Conservation (phyloP, 2,113 vertebrate genomes). For the Manacus vitellinus region DNA sequence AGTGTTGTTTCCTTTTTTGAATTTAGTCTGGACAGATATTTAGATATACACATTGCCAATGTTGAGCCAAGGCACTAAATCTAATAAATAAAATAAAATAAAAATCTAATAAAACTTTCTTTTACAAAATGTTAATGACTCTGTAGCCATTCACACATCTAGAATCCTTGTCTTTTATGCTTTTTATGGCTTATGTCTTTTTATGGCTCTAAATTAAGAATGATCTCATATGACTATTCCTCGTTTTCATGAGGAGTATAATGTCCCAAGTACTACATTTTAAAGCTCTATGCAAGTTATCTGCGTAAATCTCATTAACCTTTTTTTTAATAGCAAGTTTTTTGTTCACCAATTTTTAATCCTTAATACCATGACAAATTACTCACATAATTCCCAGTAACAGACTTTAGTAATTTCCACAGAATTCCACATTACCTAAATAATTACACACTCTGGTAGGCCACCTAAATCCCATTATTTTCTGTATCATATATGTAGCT, state of each 20-base stretch:
- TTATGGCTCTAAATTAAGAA: background rate
- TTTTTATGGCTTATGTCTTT: too few species aligned
- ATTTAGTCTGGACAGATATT: background rate
- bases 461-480: background rate
- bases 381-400: background rate
- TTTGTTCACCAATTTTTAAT: background rate
- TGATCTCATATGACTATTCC: background rate
- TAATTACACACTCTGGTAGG: background rate
- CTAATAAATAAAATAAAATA: background rate
- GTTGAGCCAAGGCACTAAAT: background rate
- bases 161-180: background rate
- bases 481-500: background rate
- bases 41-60: background rate
- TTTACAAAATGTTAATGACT: background rate
- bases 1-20: background rate
- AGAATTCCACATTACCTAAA: background rate
- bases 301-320: background rate
- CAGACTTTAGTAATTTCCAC: background rate
- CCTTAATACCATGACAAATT: background rate
- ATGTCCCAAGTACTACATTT: background rate
- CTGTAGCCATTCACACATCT: background rate
- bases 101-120: background rate
- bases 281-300: background rate
- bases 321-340: background rate
- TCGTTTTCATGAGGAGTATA: background rate